Evolutionary conservation across 2,888 invertebrate species (phyloP), one percentile per base, ranked within the genome.

Genomic region (Conchocele bisecta): DNA sequence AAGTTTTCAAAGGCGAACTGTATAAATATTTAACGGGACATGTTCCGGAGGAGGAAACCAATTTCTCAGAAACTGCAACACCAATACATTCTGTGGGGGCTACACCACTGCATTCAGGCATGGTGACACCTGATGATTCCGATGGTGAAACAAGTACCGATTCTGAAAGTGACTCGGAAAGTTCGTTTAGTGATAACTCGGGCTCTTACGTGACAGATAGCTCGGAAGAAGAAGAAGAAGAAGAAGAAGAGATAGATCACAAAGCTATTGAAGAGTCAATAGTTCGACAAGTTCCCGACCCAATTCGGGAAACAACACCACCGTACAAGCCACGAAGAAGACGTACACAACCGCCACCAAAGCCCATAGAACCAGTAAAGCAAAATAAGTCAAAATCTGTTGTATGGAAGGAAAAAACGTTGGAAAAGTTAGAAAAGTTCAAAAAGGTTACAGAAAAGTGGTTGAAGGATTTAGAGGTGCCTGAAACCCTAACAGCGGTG

Each of bases 371-470:
- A 3, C 29, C 17, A 26, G 15, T 28, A 4, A 17, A 48, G 17
- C 28, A 48, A 48, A 28, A 28, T 28, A 48, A 48, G 31, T 17
- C 48, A 20, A 48, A 28, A 5, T 31, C 48, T 15, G 44, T 44
- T 13, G 22, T 22, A 4, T 29, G 29, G 31, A 48, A 48, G 15
- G 58, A 57, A 26, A 65, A 54, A 20, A 77, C 72, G 5, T 13
- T 48, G 13, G 76, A 73, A 44, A 73, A 39, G 28, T 37, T 77
- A 7, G 69, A 77, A 51, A 69, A 73, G 46, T 69, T 66, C 11
- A 73, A 66, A 57, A 44, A 59, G 28, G 69, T 73, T 22, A 73
- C 76, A 29, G 59, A 69, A 20, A 69, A 67, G 26, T 77, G 76
- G 76, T 39, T 76, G 35, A 68, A 76, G 50, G 73, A 73, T 29